Percentiles rank a stretch among this genome's conserved stretches.
Evolutionary conservation across 2,797 vertebrate species (phyloP).

Genomic region (Mycteria americana): DNA sequence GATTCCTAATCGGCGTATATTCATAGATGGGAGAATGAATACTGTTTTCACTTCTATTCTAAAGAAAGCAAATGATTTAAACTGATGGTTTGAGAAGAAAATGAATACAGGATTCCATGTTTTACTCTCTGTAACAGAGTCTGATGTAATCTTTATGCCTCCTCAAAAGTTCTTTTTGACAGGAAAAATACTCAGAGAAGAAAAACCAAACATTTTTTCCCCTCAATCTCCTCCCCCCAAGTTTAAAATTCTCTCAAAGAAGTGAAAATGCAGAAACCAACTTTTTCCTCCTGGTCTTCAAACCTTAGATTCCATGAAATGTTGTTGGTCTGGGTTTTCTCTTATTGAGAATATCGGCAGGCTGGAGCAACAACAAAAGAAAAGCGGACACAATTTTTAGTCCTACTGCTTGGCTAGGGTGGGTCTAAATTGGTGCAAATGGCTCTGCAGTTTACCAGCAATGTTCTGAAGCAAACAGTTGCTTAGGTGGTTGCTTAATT

Average conservation of each 20-base stretch:
- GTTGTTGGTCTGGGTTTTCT: background rate
- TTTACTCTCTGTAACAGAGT: background rate
- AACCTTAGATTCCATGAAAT: background rate
- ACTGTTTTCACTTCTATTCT: background rate
- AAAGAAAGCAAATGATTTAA: background rate
- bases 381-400: background rate
- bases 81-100: background rate
- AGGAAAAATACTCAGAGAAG: background rate
- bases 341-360: background rate
- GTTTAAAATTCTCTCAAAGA: background rate
- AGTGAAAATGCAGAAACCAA: background rate
- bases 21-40: background rate
- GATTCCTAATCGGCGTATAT: background rate
- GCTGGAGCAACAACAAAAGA: background rate
- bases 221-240: background rate
- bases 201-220: background rate
- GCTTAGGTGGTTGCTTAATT: background rate
- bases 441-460: background rate
- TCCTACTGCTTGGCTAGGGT: background rate
- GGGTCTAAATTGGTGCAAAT: background rate
- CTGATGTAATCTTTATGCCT: background rate
- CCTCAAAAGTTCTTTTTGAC: background rate
- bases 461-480: background rate
- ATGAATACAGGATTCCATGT: background rate
- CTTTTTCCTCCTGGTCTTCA: background rate